These are phyloP conservation scores for Eolophus roseicapilla DNA, from an alignment of 2,113 vertebrate species.

Conservation along the genomic window DNA sequence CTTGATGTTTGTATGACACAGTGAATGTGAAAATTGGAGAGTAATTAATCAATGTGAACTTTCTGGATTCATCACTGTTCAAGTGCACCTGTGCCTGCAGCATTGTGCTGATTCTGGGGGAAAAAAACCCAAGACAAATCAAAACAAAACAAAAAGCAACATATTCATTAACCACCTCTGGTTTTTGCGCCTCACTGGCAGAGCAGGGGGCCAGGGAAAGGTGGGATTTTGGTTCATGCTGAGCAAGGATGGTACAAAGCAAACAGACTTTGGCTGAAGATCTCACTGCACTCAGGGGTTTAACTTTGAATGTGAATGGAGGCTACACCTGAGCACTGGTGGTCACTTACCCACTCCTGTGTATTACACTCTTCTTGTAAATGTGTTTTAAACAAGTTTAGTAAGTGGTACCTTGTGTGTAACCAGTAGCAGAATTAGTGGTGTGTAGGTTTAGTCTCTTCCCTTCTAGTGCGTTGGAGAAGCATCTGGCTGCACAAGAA, in stretches of 20 bases:
- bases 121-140: background rate
- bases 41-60: conserved; percentile 64
- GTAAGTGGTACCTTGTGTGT: background rate
- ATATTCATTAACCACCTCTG: conserved; percentile 16
- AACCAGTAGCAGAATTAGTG: background rate
- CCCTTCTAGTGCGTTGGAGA: background rate
- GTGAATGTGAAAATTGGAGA: background rate
- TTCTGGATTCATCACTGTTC: conserved; percentile 46
- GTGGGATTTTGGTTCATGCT: background rate
- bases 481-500: background rate
- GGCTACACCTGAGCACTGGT: background rate
- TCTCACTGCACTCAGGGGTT: accelerated
- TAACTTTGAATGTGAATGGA: background rate
- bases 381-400: background rate
- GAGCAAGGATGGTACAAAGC: background rate
- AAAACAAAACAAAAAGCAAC: background rate
- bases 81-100: conserved; percentile 42
- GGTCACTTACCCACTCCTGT: background rate
- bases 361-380: background rate
- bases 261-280: background rate
- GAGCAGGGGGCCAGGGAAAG: background rate
- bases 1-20: background rate
- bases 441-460: background rate
- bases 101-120: conserved; percentile 28
- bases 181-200: background rate